A percentile compares a stretch with the other conserved stretches of the same genome.
Evolutionary conservation across 2,888 invertebrate genomes (phyloP).

Genomic region (Bhutanitis thaidina): DNA sequence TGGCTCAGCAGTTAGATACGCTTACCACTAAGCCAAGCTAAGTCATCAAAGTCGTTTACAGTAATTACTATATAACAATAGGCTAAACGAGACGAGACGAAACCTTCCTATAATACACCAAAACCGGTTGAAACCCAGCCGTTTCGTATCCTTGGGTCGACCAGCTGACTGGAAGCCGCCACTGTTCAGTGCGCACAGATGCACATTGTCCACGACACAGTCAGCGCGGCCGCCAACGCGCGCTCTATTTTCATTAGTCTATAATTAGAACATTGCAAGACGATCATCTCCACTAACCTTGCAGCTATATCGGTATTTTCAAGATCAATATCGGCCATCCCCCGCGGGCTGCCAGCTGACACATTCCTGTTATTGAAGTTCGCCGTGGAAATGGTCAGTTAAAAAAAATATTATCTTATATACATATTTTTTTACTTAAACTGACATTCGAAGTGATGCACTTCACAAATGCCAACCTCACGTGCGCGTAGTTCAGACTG

Average conservation of each 20-base stretch:
- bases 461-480: too few relatives aligned
- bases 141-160: not conserved
- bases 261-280: constrained; percentile 10
- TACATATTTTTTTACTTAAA: too few relatives aligned
- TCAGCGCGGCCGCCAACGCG: constrained; percentile 2
- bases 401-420: too few relatives aligned
- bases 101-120: too few relatives aligned
- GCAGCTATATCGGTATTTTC: constrained; percentile 16
- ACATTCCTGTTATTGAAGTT: not conserved
- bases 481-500: too few relatives aligned
- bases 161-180: not conserved
- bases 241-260: constrained; percentile 12
- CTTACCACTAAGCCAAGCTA: too few relatives aligned
- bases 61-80: too few relatives aligned
- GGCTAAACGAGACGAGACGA: too few relatives aligned
- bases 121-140: not conserved
- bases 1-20: too few relatives aligned
- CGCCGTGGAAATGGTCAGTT: too few relatives aligned
- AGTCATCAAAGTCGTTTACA: too few relatives aligned
- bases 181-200: not conserved
- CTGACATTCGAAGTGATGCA: too few relatives aligned
- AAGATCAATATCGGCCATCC: constrained; percentile 19
- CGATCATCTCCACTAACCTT: constrained; percentile 12
- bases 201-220: not conserved
- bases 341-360: constrained; percentile 9